These are phyloP conservation scores for Xenopus petersii DNA, from an alignment of 2,797 vertebrate genomes.

Conservation along the genomic window DNA sequence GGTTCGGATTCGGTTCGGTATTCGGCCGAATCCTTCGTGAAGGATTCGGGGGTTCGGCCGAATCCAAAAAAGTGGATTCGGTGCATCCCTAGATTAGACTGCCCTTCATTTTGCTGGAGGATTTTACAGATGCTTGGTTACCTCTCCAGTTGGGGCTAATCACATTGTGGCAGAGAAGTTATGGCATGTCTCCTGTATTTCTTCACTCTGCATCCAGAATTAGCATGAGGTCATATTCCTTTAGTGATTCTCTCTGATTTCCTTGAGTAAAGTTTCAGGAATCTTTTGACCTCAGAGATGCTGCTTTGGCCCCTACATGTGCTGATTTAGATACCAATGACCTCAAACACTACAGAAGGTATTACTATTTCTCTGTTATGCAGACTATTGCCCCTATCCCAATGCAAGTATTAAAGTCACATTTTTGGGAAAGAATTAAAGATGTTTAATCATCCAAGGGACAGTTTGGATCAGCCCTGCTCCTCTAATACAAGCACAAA, in stretches of 20 bases:
- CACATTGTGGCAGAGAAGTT: not conserved
- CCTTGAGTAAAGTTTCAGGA: not conserved
- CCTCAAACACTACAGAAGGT: not conserved
- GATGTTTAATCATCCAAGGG: not conserved
- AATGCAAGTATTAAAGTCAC: not conserved
- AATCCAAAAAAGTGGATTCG: too few relatives aligned
- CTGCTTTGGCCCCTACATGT: not conserved
- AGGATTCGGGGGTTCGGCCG: too few relatives aligned
- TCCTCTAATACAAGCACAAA: slow-evolving; percentile 33
- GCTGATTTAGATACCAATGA: not conserved
- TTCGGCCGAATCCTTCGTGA: too few relatives aligned
- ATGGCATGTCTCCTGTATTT: not conserved
- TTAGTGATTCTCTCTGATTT: not conserved
- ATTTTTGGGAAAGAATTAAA: not conserved
- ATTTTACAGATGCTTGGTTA: not conserved
- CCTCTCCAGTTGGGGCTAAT: slow-evolving; percentile 4
- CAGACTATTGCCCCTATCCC: not conserved
- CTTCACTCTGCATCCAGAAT: not conserved
- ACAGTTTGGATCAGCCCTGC: not conserved
- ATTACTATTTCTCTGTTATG: not conserved
- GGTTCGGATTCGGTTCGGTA: too few relatives aligned
- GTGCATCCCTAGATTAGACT: too few relatives aligned
- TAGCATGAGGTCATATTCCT: not conserved
- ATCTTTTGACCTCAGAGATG: not conserved
- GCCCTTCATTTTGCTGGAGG: not conserved